Conservation (phyloP, 2,797 vertebrate species). For the Trachurus trachurus region DNA sequence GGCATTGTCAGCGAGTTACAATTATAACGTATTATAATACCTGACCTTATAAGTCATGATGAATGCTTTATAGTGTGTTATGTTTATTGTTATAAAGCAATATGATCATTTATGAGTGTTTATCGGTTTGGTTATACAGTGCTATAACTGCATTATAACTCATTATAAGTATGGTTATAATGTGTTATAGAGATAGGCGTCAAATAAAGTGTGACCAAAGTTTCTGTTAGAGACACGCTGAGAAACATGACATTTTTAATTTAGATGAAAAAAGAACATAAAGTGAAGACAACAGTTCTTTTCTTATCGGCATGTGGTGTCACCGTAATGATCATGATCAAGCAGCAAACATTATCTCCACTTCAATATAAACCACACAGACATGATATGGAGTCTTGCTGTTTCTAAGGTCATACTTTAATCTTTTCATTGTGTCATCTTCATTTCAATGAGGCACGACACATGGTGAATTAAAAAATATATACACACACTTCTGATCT, state of each 20-base stretch:
- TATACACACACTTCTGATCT: slow-evolving; percentile 39
- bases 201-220: no score
- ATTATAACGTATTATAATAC: no score
- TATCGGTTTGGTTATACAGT: no score
- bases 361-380: background rate
- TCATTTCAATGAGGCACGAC: background rate
- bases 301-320: background rate
- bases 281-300: background rate
- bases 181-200: no score
- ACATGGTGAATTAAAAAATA: background rate
- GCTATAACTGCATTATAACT: no score
- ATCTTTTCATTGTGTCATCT: background rate
- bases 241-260: background rate
- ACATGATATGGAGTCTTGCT: background rate
- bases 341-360: background rate
- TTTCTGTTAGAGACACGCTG: background rate
- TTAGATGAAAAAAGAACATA: background rate
- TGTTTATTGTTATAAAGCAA: no score
- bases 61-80: no score
- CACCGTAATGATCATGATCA: background rate
- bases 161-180: no score
- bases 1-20: no score
- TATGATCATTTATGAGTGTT: no score
- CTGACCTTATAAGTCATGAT: no score
- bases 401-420: background rate